Evolutionary conservation across 2,797 vertebrate species (phyloP), one percentile per base, ranked within the genome.

Genomic region (Tokudaia tokunoshimensis): DNA sequence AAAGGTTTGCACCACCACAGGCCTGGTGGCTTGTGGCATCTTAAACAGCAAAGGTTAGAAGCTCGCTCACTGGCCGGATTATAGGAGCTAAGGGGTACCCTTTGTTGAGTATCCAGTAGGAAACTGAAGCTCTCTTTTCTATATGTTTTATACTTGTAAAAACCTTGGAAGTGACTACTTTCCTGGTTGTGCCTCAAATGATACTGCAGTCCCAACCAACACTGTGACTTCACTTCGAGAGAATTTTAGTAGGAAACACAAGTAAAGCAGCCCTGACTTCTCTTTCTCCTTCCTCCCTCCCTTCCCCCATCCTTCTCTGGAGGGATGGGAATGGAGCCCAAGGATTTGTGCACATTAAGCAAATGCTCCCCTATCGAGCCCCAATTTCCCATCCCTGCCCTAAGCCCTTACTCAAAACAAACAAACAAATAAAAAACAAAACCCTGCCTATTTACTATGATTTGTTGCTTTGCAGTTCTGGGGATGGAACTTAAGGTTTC

Each of bases 101-200:
- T 52, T 37, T 37, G 72, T 47, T 29, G 22, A 29, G 82, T 29
- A 72, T 63, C 29, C 88, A 89, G 10, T 37, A 89, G 59, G 83
- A 96, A 85, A 89, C 14, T 20, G n/a, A 94, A 88, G 31, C 50
- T 44, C 31, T 83, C 63, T 44, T 37, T 92, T 67, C 47, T 83
- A n/a, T 44, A 83, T 50, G 44, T 34, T 89, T 41, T 85, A 52
- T 63, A 29, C 57, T 34, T 15, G 41, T 84, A 63, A 61, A 37
- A 52, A 93, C 12, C 31, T n/a, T 92, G 34, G 34, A 92, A 94
- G 67, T 26, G 59, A 50, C 79, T 76, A 17, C 44, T 92, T 57
- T 44, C 79, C 88, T 20, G 75, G n/a, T 70, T 26, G 50, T 84
- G 44, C 31, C 81, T 78, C 31, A 94, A 31, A 86, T 50, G 67